phyloP scores from a whole-genome alignment of 2,888 invertebrate species.

The Idaea dimidiata region DNA sequence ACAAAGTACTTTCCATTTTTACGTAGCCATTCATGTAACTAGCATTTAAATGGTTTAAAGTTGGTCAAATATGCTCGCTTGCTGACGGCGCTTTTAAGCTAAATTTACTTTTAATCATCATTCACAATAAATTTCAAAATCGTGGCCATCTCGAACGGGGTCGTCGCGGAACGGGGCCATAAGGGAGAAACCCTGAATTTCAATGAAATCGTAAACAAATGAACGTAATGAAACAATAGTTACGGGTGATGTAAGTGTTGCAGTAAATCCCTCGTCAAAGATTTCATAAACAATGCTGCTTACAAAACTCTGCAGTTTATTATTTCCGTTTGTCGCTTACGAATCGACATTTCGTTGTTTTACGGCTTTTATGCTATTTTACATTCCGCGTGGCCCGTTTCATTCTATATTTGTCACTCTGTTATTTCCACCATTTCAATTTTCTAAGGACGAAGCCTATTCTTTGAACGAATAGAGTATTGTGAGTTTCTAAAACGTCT shows the following conservation, averaged over 20 bases:
- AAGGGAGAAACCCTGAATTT: too few relatives aligned
- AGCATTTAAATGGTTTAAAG: too few relatives aligned
- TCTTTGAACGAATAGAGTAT: neutral
- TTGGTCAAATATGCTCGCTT: too few relatives aligned
- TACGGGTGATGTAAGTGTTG: neutral
- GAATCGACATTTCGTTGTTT: slow-evolving; percentile 42
- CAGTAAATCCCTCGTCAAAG: neutral
- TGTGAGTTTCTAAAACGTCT: slow-evolving; percentile 1
- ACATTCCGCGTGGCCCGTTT: slow-evolving; percentile 13
- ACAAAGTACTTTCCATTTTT: too few relatives aligned
- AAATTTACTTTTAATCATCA: too few relatives aligned
- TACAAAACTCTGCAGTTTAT: slow-evolving; percentile 51
- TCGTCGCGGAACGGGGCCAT: too few relatives aligned
- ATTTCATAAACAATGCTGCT: slow-evolving; percentile 47
- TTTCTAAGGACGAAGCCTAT: neutral
- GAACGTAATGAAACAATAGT: neutral
- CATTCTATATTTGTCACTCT: slow-evolving; percentile 4
- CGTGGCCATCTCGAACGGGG: too few relatives aligned
- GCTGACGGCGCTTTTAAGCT: too few relatives aligned
- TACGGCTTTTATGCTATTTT: slow-evolving; percentile 56
- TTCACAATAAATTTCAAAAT: too few relatives aligned
- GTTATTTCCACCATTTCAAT: slow-evolving; percentile 4
- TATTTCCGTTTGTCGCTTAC: slow-evolving; percentile 59
- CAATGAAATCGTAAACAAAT: neutral
- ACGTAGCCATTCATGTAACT: too few relatives aligned